Evolutionary conservation across 2,113 vertebrate species (phyloP), one percentile per base, ranked within the genome.

Genomic region (Lycocorax pyrrhopterus): DNA sequence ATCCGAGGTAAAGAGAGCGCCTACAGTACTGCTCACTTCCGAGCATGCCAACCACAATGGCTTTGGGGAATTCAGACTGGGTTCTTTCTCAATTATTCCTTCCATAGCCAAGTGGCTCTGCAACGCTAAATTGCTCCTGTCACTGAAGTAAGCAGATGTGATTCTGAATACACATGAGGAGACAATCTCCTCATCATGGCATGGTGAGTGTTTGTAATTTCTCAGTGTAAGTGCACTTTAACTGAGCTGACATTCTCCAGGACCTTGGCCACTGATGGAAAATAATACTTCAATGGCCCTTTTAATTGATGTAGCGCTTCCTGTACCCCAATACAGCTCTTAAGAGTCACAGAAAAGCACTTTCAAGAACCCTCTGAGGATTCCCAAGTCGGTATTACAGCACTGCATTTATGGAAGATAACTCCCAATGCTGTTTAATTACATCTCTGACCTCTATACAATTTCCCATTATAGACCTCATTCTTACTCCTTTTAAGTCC

Each of bases 401-500:
- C 62, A 17, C 47, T 47, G 56, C 4, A 0, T 84, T 92, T 68
- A 85, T 11, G 35, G 85, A 81, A 66, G 82, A 88, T 83, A 92
- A 93, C 56, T 96, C 73, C 82, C 85, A 88, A 71, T 43, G 18
- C 67, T 74, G 90, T 71, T 93, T 95, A 96, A 91, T 96, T 93
- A 94, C 92, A 80, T 87, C 72, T 83, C 82, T 94, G 90, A 94
- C 92, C 93, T 91, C 90, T 86, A 47, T 59, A 74, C 62, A 47
- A 37, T 88, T 86, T 85, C 78, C 82, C 83, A 90, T 96, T 84
- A 94, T 3, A 90, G 76, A 52, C 41, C 29, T 86, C 60, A 27
- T 93, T 93, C 79, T 81, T 85, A 83, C 47, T 20, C 72, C 85
- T 93, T 95, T 86, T 30, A 94, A 93, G 75, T 71, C 64, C 64